Base-by-base conservation (phyloP, 2,113 vertebrate species). In the Pungitius pungitius region DNA sequence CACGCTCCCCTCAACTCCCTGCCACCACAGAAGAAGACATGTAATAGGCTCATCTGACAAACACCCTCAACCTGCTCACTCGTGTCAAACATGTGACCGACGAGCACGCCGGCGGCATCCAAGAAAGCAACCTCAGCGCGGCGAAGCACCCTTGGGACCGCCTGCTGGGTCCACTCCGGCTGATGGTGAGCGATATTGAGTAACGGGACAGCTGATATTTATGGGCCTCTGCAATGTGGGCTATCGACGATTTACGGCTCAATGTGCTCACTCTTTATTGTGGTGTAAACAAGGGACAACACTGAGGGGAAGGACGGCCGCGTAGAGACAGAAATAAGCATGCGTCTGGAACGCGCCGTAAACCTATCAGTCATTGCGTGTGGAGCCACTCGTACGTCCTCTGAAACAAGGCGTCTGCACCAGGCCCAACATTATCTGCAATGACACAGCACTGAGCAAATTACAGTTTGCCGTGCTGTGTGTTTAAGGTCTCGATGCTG, bases 191-290 rank as follows among this genome's bases (percentile, higher is more conserved):
- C 67, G 51, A 78, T 45, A 60, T 17, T 61, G 27, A 73, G 58
- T 0, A 8, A 63, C 9, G 10, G 49, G 80, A 83, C 70, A 35
- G 62, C 67, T 60, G 24, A 80, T 88, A 83, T 92, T 92, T 89
- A 88, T 77, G 71, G 39, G 65, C 68, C 81, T 64, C 80, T 69
- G 69, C 61, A 45, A 75, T 63, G 75, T 62, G 73, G 80, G 73
- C 69, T 70, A 73, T 62, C 2, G 54, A 79, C 77, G 74, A 86
- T 89, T 82, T 85, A 55, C 67, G 45, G 42, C 69, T 71, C 63
- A 69, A 56, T 80, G 78, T 74, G 74, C 74, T 81, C 81, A 42
- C 66, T 58, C 66, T 85, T 85, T 84, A 87, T 64, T 73, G 73
- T 43, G 65, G 37, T 39, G 60, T 87, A 85, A 89, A 90, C 69